These are phyloP conservation scores for Perizoma flavofasciatum DNA, from an alignment of 2,888 invertebrate genomes.

Conservation along the genomic window DNA sequence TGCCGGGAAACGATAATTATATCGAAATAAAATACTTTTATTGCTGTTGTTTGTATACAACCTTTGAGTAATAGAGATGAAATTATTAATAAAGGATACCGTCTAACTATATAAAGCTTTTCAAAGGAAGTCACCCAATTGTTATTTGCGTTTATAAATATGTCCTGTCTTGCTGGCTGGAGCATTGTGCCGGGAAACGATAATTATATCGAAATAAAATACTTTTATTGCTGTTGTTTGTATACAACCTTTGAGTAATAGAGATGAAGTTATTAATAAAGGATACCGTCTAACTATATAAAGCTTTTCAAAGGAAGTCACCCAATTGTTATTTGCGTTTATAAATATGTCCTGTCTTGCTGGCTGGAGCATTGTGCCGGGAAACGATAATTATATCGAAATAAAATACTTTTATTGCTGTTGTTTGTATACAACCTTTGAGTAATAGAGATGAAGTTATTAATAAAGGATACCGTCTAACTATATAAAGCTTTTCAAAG, in stretches of 20 bases:
- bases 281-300: too few relatives aligned
- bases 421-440: not conserved
- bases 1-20: constrained; percentile 4
- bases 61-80: not conserved
- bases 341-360: too few relatives aligned
- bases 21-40: constrained; percentile 1
- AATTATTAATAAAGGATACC: too few relatives aligned
- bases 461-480: too few relatives aligned
- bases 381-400: constrained; percentile 3
- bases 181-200: not conserved
- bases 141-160: too few relatives aligned
- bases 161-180: not conserved
- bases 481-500: too few relatives aligned
- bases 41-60: not conserved
- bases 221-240: not conserved
- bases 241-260: not conserved
- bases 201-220: constrained; percentile 3
- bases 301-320: too few relatives aligned
- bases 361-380: not conserved
- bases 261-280: not conserved
- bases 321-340: too few relatives aligned
- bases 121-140: too few relatives aligned
- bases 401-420: constrained; percentile 1
- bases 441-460: not conserved
- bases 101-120: too few relatives aligned